Base-by-base conservation (phyloP, 1,140 invertebrate species). In the Cataglyphis hispanica region DNA sequence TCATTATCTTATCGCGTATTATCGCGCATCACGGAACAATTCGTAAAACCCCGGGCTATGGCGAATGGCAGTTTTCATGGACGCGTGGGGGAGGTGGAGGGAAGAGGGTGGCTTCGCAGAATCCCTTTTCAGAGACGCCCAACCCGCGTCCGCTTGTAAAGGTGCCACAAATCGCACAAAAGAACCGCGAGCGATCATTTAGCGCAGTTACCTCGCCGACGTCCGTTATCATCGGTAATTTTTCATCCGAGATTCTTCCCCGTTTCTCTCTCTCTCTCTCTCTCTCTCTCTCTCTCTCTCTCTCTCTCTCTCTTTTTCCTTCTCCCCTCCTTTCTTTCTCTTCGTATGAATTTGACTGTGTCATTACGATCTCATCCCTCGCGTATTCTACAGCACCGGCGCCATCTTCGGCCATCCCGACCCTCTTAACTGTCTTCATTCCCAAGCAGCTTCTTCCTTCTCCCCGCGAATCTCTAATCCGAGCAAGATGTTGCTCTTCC, bases 401-500 rank as follows among this genome's bases (percentile, higher is more conserved):
- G 84, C 77, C 87, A 77, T 89, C 76, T 84, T 88, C 77, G 56
- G 34, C n/a, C n/a, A n/a, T 50, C 61, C 27, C 60, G n/a, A 66
- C 76, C 72, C 76, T 67, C 72, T 61, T 63, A 81, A 74, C 60
- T 61, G 61, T 88, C 76, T 86, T 90, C 89, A 81, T 84, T 77
- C 67, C 50, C 83, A 13, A 83, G 46, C 63, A 67, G 63, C 50
- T 77, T 76, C 72, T 60, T 85, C 72, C 85, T 83, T 25, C 75
- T 22, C 25, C 46, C 74, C 60, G 67, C 60, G 84, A 87, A 90
- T 91, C 89, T 88, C 86, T 89, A 91, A 91, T 92, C 90, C 90
- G 88, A 89, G 91, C 91, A 92, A 92, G 91, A 91, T 92, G 92
- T 92, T 91, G 86, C 90, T 77, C 84, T 63, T 63, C 67, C 80